These are phyloP conservation scores for Polylopha cassiicola DNA, from an alignment of 2,888 invertebrate species.

Conservation along the genomic window DNA sequence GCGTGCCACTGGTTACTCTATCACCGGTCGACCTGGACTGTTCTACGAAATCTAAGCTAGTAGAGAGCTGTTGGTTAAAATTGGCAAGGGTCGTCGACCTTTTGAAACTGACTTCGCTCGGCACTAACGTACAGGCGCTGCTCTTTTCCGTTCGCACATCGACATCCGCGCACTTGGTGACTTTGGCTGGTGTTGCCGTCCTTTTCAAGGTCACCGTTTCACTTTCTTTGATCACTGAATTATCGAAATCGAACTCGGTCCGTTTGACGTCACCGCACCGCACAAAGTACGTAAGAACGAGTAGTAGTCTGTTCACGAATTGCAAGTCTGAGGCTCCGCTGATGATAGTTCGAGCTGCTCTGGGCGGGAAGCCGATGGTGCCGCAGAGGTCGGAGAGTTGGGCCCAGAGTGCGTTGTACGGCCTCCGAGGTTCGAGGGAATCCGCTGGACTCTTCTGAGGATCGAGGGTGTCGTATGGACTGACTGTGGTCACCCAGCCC, in stretches of 20 bases:
- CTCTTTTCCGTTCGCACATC: slow-evolving; percentile 46
- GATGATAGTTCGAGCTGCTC: slow-evolving; percentile 88
- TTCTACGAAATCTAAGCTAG: slow-evolving; percentile 37
- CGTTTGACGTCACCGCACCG: slow-evolving; percentile 85
- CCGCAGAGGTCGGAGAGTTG: slow-evolving; percentile 92
- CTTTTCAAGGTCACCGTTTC: slow-evolving; percentile 41
- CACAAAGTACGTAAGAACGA: slow-evolving; percentile 91
- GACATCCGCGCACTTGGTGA: too few relatives aligned
- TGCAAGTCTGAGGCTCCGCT: slow-evolving; percentile 81
- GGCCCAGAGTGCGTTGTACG: slow-evolving; percentile 94
- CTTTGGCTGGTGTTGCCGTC: slow-evolving; percentile 34
- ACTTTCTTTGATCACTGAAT: slow-evolving; percentile 52
- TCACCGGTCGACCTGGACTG: slow-evolving; percentile 35
- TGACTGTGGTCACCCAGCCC: slow-evolving; percentile 92
- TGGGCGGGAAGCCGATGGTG: slow-evolving; percentile 87
- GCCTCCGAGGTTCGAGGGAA: slow-evolving; percentile 38
- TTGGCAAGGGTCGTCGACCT: slow-evolving; percentile 55
- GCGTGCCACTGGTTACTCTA: slow-evolving; percentile 33
- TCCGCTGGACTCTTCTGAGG: slow-evolving; percentile 57
- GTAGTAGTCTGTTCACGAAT: slow-evolving; percentile 84
- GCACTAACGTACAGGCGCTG: slow-evolving; percentile 50
- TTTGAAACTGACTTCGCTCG: slow-evolving; percentile 52
- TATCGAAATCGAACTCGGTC: slow-evolving; percentile 56
- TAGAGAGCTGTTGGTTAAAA: slow-evolving; percentile 62
- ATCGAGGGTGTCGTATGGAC: slow-evolving; percentile 62